A percentile compares a stretch with the other conserved stretches of the same genome.
phyloP scores from a whole-genome alignment of 2,888 invertebrate genomes.

The Cephus sareptanus region DNA sequence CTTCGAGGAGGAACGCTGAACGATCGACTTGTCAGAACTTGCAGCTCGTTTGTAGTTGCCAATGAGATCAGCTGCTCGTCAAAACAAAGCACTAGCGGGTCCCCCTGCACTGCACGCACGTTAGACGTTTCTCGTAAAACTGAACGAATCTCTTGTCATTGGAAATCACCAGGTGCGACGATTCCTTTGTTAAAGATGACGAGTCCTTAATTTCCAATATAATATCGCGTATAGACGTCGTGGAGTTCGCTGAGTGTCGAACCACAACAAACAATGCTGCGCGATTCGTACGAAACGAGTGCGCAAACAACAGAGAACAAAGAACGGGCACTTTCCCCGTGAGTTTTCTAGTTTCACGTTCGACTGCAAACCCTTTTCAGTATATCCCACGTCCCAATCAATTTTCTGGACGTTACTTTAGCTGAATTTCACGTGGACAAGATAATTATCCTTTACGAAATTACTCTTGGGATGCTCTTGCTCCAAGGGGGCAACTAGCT shows the following conservation, averaged over 20 bases:
- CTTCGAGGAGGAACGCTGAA: constrained; percentile 1
- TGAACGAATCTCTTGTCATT: neutral
- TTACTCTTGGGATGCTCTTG: constrained; percentile 19
- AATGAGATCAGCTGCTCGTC: constrained; percentile 55
- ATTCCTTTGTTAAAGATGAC: neutral
- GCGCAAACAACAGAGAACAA: constrained; percentile 55
- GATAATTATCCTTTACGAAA: neutral
- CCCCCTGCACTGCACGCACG: neutral
- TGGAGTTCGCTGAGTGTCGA: neutral
- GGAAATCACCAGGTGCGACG: neutral
- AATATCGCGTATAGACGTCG: neutral
- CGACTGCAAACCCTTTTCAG: neutral
- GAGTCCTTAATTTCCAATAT: neutral
- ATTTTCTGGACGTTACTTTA: neutral
- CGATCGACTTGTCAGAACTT: constrained; percentile 26
- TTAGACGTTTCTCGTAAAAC: neutral
- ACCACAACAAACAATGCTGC: constrained; percentile 58
- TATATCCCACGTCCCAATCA: neutral
- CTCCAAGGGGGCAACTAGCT: constrained; percentile 35
- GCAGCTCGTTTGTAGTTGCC: constrained; percentile 14
- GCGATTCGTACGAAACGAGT: constrained; percentile 51
- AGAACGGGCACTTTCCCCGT: constrained; percentile 43
- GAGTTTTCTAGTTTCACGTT: constrained; percentile 20
- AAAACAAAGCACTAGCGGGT: constrained; percentile 51
- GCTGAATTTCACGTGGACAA: constrained; percentile 3